Conservation (phyloP, 2,888 invertebrate species). For the Petrolisthes cinctipes region DNA sequence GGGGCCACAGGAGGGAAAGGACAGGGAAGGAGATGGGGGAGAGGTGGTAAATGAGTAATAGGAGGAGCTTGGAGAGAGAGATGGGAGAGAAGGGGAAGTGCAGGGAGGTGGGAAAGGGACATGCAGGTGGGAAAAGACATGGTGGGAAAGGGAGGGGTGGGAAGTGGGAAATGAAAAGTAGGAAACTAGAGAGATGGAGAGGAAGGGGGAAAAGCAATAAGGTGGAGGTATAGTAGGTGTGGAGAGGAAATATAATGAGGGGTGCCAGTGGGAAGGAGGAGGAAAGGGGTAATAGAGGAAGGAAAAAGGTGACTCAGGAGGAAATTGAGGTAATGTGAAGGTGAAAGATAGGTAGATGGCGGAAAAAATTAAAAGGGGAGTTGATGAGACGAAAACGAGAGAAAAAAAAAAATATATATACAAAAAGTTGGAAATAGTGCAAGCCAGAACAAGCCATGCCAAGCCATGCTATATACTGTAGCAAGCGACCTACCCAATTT, state of each 20-base stretch:
- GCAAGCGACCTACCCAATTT: constrained; percentile 39
- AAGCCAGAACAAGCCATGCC: not conserved
- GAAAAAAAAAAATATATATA: no score
- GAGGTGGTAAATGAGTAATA: not conserved
- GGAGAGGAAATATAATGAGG: not conserved
- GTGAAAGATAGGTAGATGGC: not conserved
- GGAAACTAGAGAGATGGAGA: not conserved
- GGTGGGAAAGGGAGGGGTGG: not conserved
- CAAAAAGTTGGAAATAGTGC: not conserved
- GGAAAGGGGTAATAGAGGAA: not conserved
- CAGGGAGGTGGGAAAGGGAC: not conserved
- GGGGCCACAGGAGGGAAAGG: constrained; percentile 8
- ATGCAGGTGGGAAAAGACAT: not conserved
- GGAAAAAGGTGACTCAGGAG: not conserved
- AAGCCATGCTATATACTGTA: not conserved
- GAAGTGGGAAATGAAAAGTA: not conserved
- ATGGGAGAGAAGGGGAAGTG: not conserved
- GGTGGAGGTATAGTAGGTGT: not conserved
- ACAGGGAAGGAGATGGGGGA: not conserved
- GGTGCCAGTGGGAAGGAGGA: not conserved
- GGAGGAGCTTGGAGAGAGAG: not conserved
- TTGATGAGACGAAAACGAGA: no score
- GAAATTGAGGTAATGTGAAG: not conserved
- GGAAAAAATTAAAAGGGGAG: no score
- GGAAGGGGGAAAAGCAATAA: not conserved